These are phyloP conservation scores for Hirtodrosophila confusa DNA, from an alignment of 2,888 invertebrate genomes.

Conservation along the genomic window DNA sequence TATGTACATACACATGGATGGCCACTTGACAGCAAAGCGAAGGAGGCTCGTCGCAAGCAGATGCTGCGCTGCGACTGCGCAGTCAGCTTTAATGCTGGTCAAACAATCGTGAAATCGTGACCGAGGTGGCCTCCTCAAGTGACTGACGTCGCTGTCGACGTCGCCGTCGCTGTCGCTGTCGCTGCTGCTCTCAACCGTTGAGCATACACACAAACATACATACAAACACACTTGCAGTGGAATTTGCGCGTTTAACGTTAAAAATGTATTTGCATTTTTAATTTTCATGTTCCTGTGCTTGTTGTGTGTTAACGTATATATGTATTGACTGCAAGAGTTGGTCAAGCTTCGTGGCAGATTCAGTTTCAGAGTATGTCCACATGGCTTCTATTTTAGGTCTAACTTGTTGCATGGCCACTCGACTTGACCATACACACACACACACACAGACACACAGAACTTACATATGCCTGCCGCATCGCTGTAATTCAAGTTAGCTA, in stretches of 20 bases:
- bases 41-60: slow-evolving; percentile 67
- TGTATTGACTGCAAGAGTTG: slow-evolving; percentile 41
- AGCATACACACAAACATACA: slow-evolving; percentile 12
- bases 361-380: slow-evolving; percentile 32
- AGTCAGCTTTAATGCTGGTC: slow-evolving; percentile 38
- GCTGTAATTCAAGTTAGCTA: slow-evolving; percentile 75
- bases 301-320: slow-evolving; percentile 18
- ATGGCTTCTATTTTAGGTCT: slow-evolving; percentile 75
- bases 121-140: slow-evolving; percentile 75
- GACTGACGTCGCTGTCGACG: slow-evolving; percentile 27
- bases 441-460: neutral
- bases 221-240: slow-evolving; percentile 42
- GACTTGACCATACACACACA: slow-evolving; percentile 25
- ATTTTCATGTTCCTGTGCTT: slow-evolving; percentile 70
- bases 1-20: slow-evolving; percentile 11
- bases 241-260: slow-evolving; percentile 74
- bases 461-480: slow-evolving; percentile 9
- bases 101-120: slow-evolving; percentile 71
- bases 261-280: slow-evolving; percentile 80
- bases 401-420: slow-evolving; percentile 68
- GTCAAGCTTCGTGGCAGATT: slow-evolving; percentile 45
- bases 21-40: slow-evolving; percentile 54
- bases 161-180: slow-evolving; percentile 3
- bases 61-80: slow-evolving; percentile 57
- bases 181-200: slow-evolving; percentile 28